Percentiles rank a stretch among this genome's conserved stretches.
These are phyloP conservation scores for Prochilodus magdalenae DNA, from an alignment of 2,113 vertebrate species.

Conservation along the genomic window DNA sequence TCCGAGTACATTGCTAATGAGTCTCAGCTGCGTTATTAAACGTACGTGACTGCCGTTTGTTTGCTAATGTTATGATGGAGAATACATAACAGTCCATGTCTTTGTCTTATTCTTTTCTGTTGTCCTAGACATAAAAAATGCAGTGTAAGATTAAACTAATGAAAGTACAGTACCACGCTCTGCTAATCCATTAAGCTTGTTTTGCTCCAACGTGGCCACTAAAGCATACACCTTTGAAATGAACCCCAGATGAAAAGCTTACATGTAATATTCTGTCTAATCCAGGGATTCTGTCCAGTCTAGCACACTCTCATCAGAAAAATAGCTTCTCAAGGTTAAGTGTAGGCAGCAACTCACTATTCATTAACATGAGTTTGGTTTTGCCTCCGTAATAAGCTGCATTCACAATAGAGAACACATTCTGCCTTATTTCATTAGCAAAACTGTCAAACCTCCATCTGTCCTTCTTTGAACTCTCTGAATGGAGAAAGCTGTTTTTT, in stretches of 20 bases:
- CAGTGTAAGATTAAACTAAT: neutral
- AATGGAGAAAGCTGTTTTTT: neutral
- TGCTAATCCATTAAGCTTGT: neutral
- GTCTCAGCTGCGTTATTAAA: no score
- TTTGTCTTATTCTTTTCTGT: neutral
- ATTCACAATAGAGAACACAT: neutral
- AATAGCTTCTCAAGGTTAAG: conserved; percentile 45
- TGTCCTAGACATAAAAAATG: neutral
- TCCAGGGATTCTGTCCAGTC: conserved; percentile 30
- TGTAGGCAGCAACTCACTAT: conserved; percentile 34
- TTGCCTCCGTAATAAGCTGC: neutral
- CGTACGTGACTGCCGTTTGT: no score
- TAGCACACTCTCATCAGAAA: conserved; percentile 36
- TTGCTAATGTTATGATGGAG: no score
- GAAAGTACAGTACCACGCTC: neutral
- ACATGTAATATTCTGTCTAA: conserved; percentile 28
- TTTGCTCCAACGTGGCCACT: neutral
- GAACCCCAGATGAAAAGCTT: conserved; percentile 13
- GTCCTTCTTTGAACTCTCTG: neutral
- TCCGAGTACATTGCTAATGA: no score
- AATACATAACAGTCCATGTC: no score
- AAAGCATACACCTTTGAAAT: conserved; percentile 32
- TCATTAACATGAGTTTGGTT: conserved; percentile 15
- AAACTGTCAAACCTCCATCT: neutral
- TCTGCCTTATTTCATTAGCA: neutral